Evolutionary conservation across 2,888 invertebrate genomes (phyloP).

Genomic region (Lasioglossum oenotherae): DNA sequence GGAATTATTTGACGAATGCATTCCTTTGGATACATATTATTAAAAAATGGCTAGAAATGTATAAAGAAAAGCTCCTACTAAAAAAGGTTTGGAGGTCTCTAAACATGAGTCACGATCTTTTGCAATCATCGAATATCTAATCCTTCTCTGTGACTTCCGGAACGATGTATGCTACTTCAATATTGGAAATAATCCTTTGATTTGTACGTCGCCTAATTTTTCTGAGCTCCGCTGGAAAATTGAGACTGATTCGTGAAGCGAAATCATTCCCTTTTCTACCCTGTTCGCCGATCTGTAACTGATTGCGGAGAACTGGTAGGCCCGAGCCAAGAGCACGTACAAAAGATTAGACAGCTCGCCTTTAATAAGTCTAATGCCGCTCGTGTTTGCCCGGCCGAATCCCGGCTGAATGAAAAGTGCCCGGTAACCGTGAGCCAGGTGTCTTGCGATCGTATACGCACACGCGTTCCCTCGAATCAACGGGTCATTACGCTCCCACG

Average conservation of each 20-base stretch:
- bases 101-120: not conserved
- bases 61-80: too few species aligned
- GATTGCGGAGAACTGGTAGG: conserved; percentile 21
- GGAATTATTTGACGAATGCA: not conserved
- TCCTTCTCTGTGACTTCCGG: not conserved
- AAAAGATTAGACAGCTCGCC: conserved; percentile 64
- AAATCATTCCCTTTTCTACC: not conserved
- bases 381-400: conserved; percentile 52
- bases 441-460: conserved; percentile 5
- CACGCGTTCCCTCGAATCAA: conserved; percentile 20
- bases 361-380: conserved; percentile 47
- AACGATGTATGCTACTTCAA: not conserved
- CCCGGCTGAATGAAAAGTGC: conserved; percentile 46
- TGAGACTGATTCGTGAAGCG: not conserved
- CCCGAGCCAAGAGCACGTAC: conserved; percentile 57
- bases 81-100: not conserved
- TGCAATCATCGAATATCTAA: not conserved
- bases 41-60: too few species aligned
- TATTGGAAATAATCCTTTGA: not conserved
- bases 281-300: conserved; percentile 40
- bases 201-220: not conserved
- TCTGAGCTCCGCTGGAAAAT: not conserved
- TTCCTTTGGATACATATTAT: not conserved
- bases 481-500: conserved; percentile 26
- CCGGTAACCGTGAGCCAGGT: conserved; percentile 23